Percentiles rank a stretch among this genome's conserved stretches.
These are phyloP conservation scores for Globodera rostochiensis DNA, from an alignment of 1,140 invertebrate species.

Conservation along the genomic window DNA sequence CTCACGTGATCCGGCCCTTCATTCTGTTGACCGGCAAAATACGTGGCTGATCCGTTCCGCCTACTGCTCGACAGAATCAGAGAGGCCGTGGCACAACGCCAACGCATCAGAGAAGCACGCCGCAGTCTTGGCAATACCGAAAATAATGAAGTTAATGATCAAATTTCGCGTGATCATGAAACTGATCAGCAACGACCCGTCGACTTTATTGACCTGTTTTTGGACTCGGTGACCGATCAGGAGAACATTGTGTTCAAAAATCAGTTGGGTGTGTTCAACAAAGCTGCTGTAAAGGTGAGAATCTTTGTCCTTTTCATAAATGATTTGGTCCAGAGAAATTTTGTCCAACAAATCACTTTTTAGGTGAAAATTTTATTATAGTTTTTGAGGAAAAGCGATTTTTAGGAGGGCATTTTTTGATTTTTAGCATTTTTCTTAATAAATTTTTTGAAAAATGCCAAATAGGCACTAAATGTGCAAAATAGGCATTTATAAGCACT, in stretches of 20 bases:
- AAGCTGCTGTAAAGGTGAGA: conserved; percentile 2
- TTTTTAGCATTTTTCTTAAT: too few species aligned
- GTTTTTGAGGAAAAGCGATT: too few species aligned
- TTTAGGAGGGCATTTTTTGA: too few species aligned
- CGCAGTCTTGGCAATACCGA: not conserved
- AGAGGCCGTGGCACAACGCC: conserved; percentile 1
- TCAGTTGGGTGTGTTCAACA: conserved; percentile 5
- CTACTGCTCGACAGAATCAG: conserved; percentile 17
- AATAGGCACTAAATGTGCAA: not conserved
- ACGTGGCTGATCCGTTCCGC: not conserved
- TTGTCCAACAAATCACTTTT: too few species aligned
- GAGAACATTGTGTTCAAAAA: not conserved
- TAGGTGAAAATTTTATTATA: too few species aligned
- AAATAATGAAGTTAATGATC: conserved; percentile 19
- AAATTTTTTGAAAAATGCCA: too few species aligned
- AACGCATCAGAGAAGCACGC: not conserved
- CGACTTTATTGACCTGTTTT: conserved; percentile 28
- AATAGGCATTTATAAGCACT: not conserved
- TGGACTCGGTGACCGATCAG: conserved; percentile 4
- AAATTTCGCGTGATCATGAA: not conserved
- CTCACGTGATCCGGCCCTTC: not conserved
- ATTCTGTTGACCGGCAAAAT: conserved; percentile 4
- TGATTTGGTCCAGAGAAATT: too few species aligned
- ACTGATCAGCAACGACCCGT: not conserved
- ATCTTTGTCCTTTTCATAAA: too few species aligned